Base-by-base conservation (phyloP, 2,797 vertebrate species). In the Galaxias olidus region DNA sequence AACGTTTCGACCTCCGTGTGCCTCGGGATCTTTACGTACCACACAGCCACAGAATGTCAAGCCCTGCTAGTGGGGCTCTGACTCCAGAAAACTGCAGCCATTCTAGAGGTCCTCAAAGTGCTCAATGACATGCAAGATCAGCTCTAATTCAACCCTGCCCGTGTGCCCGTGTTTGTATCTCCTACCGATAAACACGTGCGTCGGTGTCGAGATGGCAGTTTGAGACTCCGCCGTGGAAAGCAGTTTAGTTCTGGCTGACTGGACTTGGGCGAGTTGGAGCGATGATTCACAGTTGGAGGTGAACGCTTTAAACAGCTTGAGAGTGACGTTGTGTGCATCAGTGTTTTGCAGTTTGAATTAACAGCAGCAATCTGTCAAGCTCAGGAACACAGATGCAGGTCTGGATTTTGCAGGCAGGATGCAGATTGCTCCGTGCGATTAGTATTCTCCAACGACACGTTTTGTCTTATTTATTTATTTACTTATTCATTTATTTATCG, bases 251-350 rank as follows among this genome's bases (percentile, higher is more conserved):
- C n/a, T 49, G 8, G 7, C 15, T 49, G 1, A 49, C 49, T 17
- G 5, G 49, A 50, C 18, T 50, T 52, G 55, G 57, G 19, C 14
- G 55, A 76, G 64, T 72, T 67, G 63, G 59, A 0, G 48, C 0
- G 53, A 66, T 84, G 81, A 86, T 71, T 87, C 81, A 84, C 59
- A 0, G 18, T 68, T 72, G 66, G 70, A 81, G 79, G 70, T 78
- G 78, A 43, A 30, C 60, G 75, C 72, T 82, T 67, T 54, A 71
- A 78, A 65, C 73, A 73, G 72, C 65, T 74, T 79, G 77, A 82
- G 19, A 67, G 65, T 71, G 76, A 78, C 78, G 73, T 72, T 41
- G n/a, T 12, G 10, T 59, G 59, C 40, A n/a, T 75, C 10, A 0
- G 9, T 54, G 63, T 48, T 65, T 61, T n/a, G 19, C 3, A 1